Conservation (phyloP, 2,888 invertebrate species). For the Drosophila ustulata region DNA sequence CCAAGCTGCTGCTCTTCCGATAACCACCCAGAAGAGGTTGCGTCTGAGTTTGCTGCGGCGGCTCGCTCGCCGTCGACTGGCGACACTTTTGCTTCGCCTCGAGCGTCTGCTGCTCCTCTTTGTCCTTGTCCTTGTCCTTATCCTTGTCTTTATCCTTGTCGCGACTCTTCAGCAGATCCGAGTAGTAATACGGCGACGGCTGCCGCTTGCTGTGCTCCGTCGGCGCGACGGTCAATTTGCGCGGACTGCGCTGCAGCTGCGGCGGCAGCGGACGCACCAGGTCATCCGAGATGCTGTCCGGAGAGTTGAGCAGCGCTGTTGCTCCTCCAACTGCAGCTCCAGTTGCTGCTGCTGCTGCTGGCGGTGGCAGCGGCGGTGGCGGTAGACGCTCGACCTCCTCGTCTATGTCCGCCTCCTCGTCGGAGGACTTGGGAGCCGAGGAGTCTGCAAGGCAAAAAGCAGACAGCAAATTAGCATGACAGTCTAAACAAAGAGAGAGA, state of each 20-base stretch:
- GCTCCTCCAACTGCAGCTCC: not conserved
- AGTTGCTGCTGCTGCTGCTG: conserved; percentile 8
- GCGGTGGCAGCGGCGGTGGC: conserved; percentile 20
- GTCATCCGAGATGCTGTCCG: conserved; percentile 88
- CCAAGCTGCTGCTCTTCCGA: conserved; percentile 90
- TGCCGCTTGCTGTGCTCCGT: conserved; percentile 87
- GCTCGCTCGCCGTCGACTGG: conserved; percentile 85
- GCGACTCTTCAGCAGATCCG: conserved; percentile 88
- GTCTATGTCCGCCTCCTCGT: conserved; percentile 86
- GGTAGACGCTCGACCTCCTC: conserved; percentile 57
- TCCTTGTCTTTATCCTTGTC: conserved; percentile 50
- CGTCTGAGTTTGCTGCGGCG: conserved; percentile 85
- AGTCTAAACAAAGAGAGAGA: too few species aligned
- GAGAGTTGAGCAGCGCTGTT: conserved; percentile 87
- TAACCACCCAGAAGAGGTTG: conserved; percentile 85
- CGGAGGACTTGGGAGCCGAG: conserved; percentile 86
- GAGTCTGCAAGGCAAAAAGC: conserved; percentile 81
- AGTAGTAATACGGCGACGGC: conserved; percentile 94
- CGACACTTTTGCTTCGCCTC: conserved; percentile 82
- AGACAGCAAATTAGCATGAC: too few species aligned
- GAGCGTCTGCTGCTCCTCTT: conserved; percentile 57
- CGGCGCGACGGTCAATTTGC: conserved; percentile 80
- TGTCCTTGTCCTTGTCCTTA: conserved; percentile 39
- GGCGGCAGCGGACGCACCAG: conserved; percentile 85
- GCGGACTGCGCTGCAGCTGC: conserved; percentile 83